These are phyloP conservation scores for Toxotes jaculatrix DNA, from an alignment of 2,113 vertebrate genomes.

Conservation along the genomic window DNA sequence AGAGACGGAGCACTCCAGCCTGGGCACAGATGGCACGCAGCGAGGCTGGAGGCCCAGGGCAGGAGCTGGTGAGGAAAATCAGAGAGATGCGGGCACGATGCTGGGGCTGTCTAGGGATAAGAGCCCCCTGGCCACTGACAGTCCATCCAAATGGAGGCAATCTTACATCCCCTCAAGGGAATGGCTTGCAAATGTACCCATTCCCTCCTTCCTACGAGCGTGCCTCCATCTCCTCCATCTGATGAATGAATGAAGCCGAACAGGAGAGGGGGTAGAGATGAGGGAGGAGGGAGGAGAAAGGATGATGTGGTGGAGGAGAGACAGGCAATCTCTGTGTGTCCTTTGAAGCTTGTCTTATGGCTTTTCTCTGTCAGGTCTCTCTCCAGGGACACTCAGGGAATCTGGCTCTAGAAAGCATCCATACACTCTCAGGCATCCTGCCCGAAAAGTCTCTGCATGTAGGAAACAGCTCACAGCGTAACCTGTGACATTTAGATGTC, in stretches of 20 bases:
- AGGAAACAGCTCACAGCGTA: constrained; percentile 6
- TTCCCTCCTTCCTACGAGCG: constrained; percentile 47
- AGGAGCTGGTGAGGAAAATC: constrained; percentile 62
- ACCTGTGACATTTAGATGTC: constrained; percentile 43
- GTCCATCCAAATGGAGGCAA: constrained; percentile 77
- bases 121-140: constrained; percentile 63
- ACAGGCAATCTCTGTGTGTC: constrained; percentile 76
- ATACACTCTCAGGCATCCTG: constrained; percentile 48
- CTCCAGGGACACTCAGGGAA: constrained; percentile 73
- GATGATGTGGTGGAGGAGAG: constrained; percentile 60
- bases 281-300: neutral
- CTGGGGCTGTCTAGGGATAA: constrained; percentile 45
- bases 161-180: constrained; percentile 74
- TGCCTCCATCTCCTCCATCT: constrained; percentile 62
- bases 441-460: constrained; percentile 31
- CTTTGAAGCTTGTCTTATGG: constrained; percentile 80
- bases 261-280: constrained; percentile 23
- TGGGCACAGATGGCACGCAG: constrained; percentile 72
- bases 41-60: constrained; percentile 63
- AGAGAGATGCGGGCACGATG: constrained; percentile 46
- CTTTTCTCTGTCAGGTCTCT: constrained; percentile 77
- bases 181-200: constrained; percentile 74
- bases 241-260: constrained; percentile 63
- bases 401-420: constrained; percentile 67
- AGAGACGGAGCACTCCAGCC: constrained; percentile 47